Percentiles rank a stretch among this genome's conserved stretches.
phyloP scores from a whole-genome alignment of 2,888 invertebrate species.

The Brachyptera putata region DNA sequence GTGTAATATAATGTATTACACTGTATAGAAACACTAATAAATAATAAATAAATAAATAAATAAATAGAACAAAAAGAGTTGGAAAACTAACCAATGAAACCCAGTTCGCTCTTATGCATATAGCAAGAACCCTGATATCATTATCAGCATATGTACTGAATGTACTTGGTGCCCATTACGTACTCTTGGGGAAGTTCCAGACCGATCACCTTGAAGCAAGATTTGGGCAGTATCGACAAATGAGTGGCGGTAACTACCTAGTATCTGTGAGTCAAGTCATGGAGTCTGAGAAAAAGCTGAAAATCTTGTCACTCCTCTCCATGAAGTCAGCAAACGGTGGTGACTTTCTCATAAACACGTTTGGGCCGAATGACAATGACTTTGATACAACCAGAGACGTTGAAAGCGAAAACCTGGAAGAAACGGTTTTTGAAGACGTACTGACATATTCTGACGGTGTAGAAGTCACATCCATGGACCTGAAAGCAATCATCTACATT shows the following conservation, averaged over 20 bases:
- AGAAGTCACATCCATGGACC: neutral
- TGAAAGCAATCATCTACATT: neutral
- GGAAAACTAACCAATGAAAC: neutral
- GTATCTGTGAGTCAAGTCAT: slow-evolving; percentile 24
- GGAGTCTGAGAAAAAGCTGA: slow-evolving; percentile 30
- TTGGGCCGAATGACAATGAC: neutral
- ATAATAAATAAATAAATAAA: too few relatives aligned
- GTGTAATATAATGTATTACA: too few relatives aligned
- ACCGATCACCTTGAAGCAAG: slow-evolving; percentile 32
- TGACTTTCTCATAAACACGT: neutral
- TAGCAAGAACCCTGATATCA: neutral
- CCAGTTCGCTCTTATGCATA: neutral
- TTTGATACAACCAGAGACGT: neutral
- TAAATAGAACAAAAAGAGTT: neutral
- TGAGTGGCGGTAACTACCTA: slow-evolving; percentile 31
- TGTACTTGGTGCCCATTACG: slow-evolving; percentile 14
- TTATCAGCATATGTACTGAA: neutral
- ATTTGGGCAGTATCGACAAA: slow-evolving; percentile 32
- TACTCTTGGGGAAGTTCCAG: slow-evolving; percentile 33
- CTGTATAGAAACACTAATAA: too few relatives aligned
- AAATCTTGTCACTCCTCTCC: neutral
- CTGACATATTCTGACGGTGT: neutral
- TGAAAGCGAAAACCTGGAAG: neutral
- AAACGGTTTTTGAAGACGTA: neutral
- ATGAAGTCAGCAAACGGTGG: neutral